Conservation (phyloP, 2,888 invertebrate species). For the Agrotis segetum region DNA sequence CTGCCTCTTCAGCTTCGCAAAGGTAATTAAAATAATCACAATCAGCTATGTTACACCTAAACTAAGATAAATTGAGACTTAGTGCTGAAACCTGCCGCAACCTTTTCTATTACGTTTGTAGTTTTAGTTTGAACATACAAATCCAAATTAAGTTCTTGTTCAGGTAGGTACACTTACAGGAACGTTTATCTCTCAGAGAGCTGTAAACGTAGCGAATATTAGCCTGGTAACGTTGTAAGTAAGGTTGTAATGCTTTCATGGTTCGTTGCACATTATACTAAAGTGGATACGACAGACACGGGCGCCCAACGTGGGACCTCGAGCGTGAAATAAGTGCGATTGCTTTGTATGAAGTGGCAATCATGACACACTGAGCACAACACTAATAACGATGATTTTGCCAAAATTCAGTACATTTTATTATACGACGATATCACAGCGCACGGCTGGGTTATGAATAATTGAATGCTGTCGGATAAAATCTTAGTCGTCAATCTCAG, state of each 20-base stretch:
- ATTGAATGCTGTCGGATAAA: slow-evolving; percentile 45
- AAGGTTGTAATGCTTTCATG: slow-evolving; percentile 78
- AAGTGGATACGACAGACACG: slow-evolving; percentile 63
- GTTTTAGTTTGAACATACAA: slow-evolving; percentile 33
- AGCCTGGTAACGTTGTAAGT: slow-evolving; percentile 71
- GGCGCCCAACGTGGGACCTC: slow-evolving; percentile 65
- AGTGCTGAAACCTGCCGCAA: slow-evolving; percentile 3
- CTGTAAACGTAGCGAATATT: slow-evolving; percentile 67
- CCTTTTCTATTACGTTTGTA: slow-evolving; percentile 28
- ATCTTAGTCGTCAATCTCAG: slow-evolving; percentile 48
- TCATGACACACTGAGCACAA: slow-evolving; percentile 56
- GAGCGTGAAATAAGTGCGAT: slow-evolving; percentile 77
- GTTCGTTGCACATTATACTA: slow-evolving; percentile 75
- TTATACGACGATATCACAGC: slow-evolving; percentile 15
- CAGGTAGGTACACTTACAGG: slow-evolving; percentile 30
- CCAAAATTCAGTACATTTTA: slow-evolving; percentile 44
- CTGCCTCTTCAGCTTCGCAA: not conserved
- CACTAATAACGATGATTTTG: slow-evolving; percentile 45
- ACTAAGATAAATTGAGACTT: slow-evolving; percentile 13
- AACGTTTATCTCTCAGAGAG: slow-evolving; percentile 46
- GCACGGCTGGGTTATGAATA: slow-evolving; percentile 47
- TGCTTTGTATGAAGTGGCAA: slow-evolving; percentile 76
- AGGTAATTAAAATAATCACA: slow-evolving; percentile 14
- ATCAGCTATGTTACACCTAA: not conserved
- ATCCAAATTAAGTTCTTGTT: slow-evolving; percentile 40